Base-by-base conservation (phyloP, 2,797 vertebrate species). In the Threskiornis aethiopicus region DNA sequence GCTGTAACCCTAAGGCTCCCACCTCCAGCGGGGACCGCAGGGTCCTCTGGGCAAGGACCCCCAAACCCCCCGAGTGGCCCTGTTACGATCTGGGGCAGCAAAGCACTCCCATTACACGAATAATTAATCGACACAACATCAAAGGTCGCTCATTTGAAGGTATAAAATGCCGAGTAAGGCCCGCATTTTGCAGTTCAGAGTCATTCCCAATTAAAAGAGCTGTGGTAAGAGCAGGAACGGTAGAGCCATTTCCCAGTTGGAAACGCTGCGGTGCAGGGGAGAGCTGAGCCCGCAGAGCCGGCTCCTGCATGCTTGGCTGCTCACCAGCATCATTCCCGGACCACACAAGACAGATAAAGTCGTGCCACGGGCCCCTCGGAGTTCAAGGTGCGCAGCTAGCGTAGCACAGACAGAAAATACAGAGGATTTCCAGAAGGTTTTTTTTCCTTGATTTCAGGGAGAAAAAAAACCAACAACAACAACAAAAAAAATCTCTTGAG, bases 241-340 rank as follows among this genome's bases (percentile, higher is more conserved):
- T 13, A 12, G 61, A 78, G 42, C n/a, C 54, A 7, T 52, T 65
- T 82, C 65, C 85, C 58, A 28, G 26, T 2, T 51, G 89, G 58
- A 49, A 66, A 31, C 0, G 1, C 21, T 10, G 47, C 0, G 1
- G 49, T 1, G 12, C 25, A 8, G n/a, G 69, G 57, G 14, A 31
- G 35, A 54, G 57, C 24, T 9, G 84, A 81, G 62, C 61, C 51
- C 2, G 1, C 3, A 7, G 59, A 64, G 39, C 67, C 7, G 3
- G 42, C 26, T 46, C 49, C 49, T 18, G 49, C 25, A 5, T 6
- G 1, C 29, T 57, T 52, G 12, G 46, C 71, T 47, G 25, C 11
- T 66, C 73, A 25, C 8, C 41, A 35, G 70, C 70, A 41, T 26
- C 77, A 4, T 17, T 66, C 41, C 72, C 2, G 41, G 41, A 39